These are phyloP conservation scores for Conchocele bisecta DNA, from an alignment of 2,888 invertebrate species.

Conservation along the genomic window DNA sequence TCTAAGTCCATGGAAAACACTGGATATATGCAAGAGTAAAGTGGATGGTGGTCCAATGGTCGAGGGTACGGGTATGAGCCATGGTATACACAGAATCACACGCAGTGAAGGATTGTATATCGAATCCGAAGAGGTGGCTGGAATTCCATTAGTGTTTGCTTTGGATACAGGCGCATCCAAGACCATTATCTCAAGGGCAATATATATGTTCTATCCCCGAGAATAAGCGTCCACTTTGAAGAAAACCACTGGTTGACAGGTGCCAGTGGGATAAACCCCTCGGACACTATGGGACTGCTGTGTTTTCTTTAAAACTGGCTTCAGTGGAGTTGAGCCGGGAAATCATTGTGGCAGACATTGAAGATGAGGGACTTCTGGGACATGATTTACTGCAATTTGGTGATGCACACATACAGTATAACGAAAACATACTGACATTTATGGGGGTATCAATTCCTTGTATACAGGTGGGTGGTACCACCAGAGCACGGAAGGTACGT, in stretches of 20 bases:
- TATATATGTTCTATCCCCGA: slow-evolving; percentile 5
- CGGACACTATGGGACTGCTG: slow-evolving; percentile 1
- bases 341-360: slow-evolving; percentile 10
- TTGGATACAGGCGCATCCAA: slow-evolving; percentile 23
- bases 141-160: slow-evolving; percentile 8
- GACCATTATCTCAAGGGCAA: slow-evolving; percentile 12
- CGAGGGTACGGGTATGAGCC: no score
- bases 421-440: background rate
- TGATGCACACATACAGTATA: slow-evolving; percentile 10
- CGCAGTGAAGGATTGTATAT: slow-evolving; percentile 16
- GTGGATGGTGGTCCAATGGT: no score
- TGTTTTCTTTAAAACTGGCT: slow-evolving; percentile 1
- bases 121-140: slow-evolving; percentile 2
- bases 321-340: background rate
- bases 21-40: no score
- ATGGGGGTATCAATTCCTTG: slow-evolving; percentile 5
- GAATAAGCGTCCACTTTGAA: background rate
- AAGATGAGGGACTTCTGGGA: slow-evolving; percentile 17
- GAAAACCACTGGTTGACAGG: background rate
- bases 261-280: slow-evolving; percentile 9
- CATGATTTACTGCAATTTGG: slow-evolving; percentile 4
- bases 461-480: background rate
- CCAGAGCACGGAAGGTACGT: background rate
- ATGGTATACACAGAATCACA: background rate
- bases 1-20: no score